Evolutionary conservation across 2,113 vertebrate species (phyloP), one percentile per base, ranked within the genome.

Genomic region (Phainopepla nitens): DNA sequence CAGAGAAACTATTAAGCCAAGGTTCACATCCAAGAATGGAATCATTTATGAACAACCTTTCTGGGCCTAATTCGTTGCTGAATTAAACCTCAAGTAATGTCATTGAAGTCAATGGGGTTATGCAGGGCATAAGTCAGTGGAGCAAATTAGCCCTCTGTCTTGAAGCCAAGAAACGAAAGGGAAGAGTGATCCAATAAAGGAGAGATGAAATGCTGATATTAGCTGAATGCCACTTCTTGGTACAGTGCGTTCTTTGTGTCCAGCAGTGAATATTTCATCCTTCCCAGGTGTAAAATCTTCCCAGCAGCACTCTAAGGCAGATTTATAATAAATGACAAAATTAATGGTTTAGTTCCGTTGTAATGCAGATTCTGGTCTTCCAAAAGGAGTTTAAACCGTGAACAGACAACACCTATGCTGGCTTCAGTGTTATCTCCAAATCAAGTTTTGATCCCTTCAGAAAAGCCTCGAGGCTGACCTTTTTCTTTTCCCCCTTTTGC

Each of bases 271-370:
- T 93, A 90, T 96, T 76, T 94, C 91, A 94, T 94, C 53, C 49
- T 84, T 92, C 95, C 87, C 93, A 87, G 72, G 94, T 96, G 93
- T 89, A 94, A 96, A 95, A 80, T 66, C 81, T 95, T 95, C 70
- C 77, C 90, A 93, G 85, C 62, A 92, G 62, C 56, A 50, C 90
- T 80, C 5, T 78, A 82, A 90, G 41, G 61, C 70, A 93, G 66
- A 84, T 94, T 75, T 82, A 71, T 89, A 92, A 88, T 65, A 91
- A 93, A 92, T 90, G 53, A 77, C 47, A 92, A 84, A 89, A 82
- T 58, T 92, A 93, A 93, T 70, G 61, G 64, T 89, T 82, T 92
- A 18, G 64, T 44, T 94, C 75, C 35, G 0, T 71, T 93, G 33
- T 82, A 96, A 89, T 86, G 90, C 61, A 79, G n/a, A n/a, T 92